Conservation (phyloP, 92 coral and sea anemone species). For the Porites lobata region DNA sequence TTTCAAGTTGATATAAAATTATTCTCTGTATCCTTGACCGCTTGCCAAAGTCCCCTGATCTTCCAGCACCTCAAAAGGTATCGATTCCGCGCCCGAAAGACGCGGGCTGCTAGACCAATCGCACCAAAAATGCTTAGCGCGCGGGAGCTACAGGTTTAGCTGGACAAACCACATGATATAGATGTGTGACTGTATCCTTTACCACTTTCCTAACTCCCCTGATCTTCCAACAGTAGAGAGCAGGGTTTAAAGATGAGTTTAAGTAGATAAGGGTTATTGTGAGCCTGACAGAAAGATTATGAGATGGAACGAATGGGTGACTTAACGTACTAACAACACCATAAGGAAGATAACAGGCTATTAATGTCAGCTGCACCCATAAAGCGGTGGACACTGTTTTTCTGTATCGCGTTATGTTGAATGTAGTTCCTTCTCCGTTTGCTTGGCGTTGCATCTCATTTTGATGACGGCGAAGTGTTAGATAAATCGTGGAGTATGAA, state of each 20-base stretch:
- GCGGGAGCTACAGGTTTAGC: too few relatives aligned
- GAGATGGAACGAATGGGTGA: background rate
- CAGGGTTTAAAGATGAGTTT: constrained; percentile 1
- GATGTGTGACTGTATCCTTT: background rate
- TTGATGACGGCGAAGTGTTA: background rate
- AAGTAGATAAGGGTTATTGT: background rate
- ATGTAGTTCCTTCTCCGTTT: background rate
- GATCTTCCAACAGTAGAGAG: constrained; percentile 12
- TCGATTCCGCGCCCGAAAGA: too few relatives aligned
- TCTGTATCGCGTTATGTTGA: background rate
- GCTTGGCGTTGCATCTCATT: background rate
- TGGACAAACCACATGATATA: too few relatives aligned
- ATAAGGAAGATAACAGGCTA: background rate
- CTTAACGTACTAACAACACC: background rate
- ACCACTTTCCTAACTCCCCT: constrained; percentile 1
- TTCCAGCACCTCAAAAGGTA: too few relatives aligned
- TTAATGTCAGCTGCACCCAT: constrained; percentile 1
- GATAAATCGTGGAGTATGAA: background rate
- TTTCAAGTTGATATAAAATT: too few relatives aligned
- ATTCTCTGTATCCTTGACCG: too few relatives aligned
- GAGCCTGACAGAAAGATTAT: background rate
- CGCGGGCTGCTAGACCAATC: too few relatives aligned
- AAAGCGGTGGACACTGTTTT: background rate
- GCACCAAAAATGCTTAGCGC: too few relatives aligned
- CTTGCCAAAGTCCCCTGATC: too few relatives aligned